These are phyloP conservation scores for Enteromius trimaculatus DNA, from an alignment of 2,797 vertebrate genomes.

Conservation along the genomic window DNA sequence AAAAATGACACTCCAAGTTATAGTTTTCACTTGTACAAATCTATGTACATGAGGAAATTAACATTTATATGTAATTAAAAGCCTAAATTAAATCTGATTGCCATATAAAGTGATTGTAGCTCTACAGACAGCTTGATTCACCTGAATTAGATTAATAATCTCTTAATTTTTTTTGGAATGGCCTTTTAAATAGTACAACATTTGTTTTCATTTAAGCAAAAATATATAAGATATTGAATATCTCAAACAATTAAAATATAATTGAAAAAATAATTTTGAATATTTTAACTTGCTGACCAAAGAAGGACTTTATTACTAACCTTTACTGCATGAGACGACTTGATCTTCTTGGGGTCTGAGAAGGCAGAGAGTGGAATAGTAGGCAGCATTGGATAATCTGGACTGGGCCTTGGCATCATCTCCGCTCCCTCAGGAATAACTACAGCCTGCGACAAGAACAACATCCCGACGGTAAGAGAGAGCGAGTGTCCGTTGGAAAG, in stretches of 20 bases:
- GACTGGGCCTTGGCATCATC: conserved; percentile 90
- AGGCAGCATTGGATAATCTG: conserved; percentile 95
- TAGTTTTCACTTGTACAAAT: too few relatives aligned
- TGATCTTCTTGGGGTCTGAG: conserved; percentile 97
- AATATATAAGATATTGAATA: background rate
- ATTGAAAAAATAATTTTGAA: background rate
- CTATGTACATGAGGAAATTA: background rate
- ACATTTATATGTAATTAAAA: background rate
- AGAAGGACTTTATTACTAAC: conserved; percentile 67
- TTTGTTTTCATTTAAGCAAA: background rate
- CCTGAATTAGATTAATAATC: background rate
- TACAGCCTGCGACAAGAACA: conserved; percentile 81
- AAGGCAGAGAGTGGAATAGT: conserved; percentile 96
- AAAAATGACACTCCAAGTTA: background rate
- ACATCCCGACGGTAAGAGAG: background rate
- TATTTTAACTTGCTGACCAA: background rate
- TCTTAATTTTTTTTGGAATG: background rate
- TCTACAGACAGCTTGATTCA: background rate
- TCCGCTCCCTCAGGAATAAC: conserved; percentile 95
- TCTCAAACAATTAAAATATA: background rate
- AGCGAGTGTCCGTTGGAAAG: background rate
- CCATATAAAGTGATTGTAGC: background rate
- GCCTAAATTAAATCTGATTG: background rate
- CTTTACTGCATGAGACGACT: conserved; percentile 93
- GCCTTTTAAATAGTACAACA: background rate